Conservation (phyloP, 2,888 invertebrate genomes). For the Euzophera pinguis region DNA sequence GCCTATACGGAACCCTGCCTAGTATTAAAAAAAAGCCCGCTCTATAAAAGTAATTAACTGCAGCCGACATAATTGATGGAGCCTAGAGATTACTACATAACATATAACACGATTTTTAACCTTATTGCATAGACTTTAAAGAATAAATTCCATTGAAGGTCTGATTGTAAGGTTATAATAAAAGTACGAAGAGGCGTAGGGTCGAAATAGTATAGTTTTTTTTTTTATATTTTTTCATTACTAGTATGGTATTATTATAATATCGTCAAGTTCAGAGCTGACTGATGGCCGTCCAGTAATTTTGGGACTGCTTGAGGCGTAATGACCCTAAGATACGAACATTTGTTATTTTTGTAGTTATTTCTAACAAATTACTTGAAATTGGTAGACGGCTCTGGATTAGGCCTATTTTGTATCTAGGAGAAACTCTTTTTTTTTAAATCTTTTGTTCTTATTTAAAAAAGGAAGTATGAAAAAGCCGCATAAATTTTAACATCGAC, state of each 20-base stretch:
- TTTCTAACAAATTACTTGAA: neutral
- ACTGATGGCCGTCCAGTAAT: slow-evolving; percentile 10
- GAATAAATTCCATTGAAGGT: neutral
- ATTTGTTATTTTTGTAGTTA: slow-evolving; percentile 1
- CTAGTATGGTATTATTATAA: slow-evolving; percentile 71
- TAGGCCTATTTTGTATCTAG: too few relatives aligned
- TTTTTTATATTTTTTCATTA: slow-evolving; percentile 38
- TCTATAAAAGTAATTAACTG: slow-evolving; percentile 80
- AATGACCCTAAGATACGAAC: slow-evolving; percentile 5
- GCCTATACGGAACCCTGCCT: slow-evolving; percentile 41
- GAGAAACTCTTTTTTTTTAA: too few relatives aligned
- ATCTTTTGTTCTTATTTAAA: too few relatives aligned
- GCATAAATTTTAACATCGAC: too few relatives aligned
- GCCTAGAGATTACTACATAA: slow-evolving; percentile 68
- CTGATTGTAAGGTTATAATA: neutral
- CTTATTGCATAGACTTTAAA: neutral
- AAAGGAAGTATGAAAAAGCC: too few relatives aligned
- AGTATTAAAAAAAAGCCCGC: slow-evolving; percentile 52
- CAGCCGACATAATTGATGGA: slow-evolving; percentile 78
- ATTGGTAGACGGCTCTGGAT: neutral
- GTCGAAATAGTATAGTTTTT: slow-evolving; percentile 21
- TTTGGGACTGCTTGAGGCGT: slow-evolving; percentile 3
- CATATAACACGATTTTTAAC: slow-evolving; percentile 22
- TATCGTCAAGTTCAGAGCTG: slow-evolving; percentile 58
- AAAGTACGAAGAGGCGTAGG: slow-evolving; percentile 9